Evolutionary conservation across 2,888 invertebrate genomes (phyloP).

Genomic region (Leucophora obtusa): DNA sequence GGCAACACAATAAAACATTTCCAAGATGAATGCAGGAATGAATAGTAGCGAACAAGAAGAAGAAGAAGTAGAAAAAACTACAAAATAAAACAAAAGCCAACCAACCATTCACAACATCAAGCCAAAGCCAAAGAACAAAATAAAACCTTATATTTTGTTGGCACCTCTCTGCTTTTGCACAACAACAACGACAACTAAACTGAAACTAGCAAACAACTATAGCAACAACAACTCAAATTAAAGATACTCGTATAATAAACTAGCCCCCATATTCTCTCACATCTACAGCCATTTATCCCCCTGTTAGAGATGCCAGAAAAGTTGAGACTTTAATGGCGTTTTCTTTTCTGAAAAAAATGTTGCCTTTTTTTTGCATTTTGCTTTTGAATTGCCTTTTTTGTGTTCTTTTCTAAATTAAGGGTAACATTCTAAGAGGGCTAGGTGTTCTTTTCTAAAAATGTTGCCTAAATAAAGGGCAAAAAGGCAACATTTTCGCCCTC

Average conservation of each 20-base stretch:
- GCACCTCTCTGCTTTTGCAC: constrained; percentile 13
- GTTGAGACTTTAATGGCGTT: too few species aligned
- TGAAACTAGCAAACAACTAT: background rate
- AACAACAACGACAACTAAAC: background rate
- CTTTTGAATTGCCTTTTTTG: too few species aligned
- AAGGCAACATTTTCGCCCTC: too few species aligned
- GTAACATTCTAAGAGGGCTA: too few species aligned
- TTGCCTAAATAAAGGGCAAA: too few species aligned
- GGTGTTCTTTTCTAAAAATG: too few species aligned
- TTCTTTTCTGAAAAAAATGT: too few species aligned
- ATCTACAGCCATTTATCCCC: background rate
- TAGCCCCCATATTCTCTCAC: constrained; percentile 12
- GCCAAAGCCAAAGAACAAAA: background rate
- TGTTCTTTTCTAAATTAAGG: too few species aligned
- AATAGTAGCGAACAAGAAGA: constrained; percentile 12
- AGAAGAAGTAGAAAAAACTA: background rate
- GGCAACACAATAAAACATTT: constrained; percentile 61
- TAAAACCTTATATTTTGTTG: background rate
- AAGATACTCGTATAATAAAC: background rate
- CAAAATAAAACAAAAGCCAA: constrained; percentile 49
- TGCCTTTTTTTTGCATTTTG: too few species aligned
- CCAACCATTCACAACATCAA: constrained; percentile 34
- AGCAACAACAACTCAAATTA: constrained; percentile 1
- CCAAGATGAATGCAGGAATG: constrained; percentile 47
- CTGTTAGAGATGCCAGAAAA: background rate